Base-by-base conservation (phyloP, 2,888 invertebrate genomes). In the Chesias legatella region DNA sequence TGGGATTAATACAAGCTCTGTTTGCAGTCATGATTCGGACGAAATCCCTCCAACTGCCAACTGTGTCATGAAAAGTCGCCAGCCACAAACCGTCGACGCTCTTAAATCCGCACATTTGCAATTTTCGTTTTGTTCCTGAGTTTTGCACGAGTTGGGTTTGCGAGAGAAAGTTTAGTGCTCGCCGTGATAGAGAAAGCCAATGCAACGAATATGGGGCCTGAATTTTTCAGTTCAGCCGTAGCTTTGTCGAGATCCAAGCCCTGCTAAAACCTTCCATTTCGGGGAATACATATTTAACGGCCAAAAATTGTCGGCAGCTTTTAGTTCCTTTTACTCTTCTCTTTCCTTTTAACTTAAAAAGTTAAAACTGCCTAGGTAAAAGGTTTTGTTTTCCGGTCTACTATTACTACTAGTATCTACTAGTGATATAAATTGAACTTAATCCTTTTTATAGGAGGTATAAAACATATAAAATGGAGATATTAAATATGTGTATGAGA, bases 91-190 rank as follows among this genome's bases (percentile, higher is more conserved):
- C 60, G 67, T 60, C 58, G 53, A 37, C 58, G 60, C 51, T 60
- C 54, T 59, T 58, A 57, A 64, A 69, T 63, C 57, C 39, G 53
- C 48, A 62, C 60, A 62, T 66, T 67, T 61, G 50, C 62, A 67
- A 66, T 63, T 59, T 66, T 59, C 65, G 64, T 65, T 66, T 56
- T 56, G 42, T 29, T 35, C 42, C 7, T n/a, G 25, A 39, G 64
- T 64, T 66, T 55, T 56, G 43, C 33, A 40, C 36, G 45, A 48
- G 52, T 51, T 58, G 60, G 56, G 52, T 52, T 60, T 55, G 44
- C 37, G 51, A 52, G 43, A 38, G 37, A 58, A 70, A 63, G 62
- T 70, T 67, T 54, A 38, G 43, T 37, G 41, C 46, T 46, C 37
- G 33, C 35, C 51, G 49, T 54, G 60, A 58, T 60, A 57, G 53